Base-by-base conservation (phyloP, 1,140 invertebrate species). In the Littorina saxatilis region DNA sequence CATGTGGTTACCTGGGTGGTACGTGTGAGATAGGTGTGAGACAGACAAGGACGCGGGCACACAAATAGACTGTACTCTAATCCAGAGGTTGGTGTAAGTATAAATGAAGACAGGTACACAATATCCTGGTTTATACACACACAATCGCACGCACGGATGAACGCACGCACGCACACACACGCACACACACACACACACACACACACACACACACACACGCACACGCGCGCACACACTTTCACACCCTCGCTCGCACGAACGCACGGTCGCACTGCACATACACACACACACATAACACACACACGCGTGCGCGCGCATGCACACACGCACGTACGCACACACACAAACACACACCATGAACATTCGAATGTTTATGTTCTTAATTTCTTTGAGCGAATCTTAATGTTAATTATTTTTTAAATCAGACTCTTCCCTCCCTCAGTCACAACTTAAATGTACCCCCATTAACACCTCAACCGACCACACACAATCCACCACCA, bases 111-210 rank as follows among this genome's bases (percentile, higher is more conserved):
- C 43, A 9, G n/a, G 17, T 47, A 47, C 17, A 9, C 43, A 47
- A 47, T 47, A 9, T 47, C 7, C 43, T 17, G 7, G 43, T 47
- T 17, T 17, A n/a, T 4, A 29, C 61, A 29, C 61, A 63, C 61
- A 63, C 61, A 63, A n/a, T 29, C 61, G 32, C 61, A 63, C 61
- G 32, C 61, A 63, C 61, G 32, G n/a, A 63, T 29, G 4, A n/a
- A 29, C 27, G 32, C n/a, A 47, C 61, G 4, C 61, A 27, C 61
- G 32, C 61, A 66, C 61, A 66, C n/a, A 32, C 61, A 66, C 61
- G 32, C 61, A 66, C 61, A 66, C 61, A 66, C 61, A 66, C 61
- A 66, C 61, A 66, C 61, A 66, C 61, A 47, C 70, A 73, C 39
- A 40, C 66, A 40, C 37, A 40, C 66, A 70, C 32, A 40, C 70